Evolutionary conservation across 2,888 invertebrate species (phyloP).

Genomic region (Homarus gammarus): DNA sequence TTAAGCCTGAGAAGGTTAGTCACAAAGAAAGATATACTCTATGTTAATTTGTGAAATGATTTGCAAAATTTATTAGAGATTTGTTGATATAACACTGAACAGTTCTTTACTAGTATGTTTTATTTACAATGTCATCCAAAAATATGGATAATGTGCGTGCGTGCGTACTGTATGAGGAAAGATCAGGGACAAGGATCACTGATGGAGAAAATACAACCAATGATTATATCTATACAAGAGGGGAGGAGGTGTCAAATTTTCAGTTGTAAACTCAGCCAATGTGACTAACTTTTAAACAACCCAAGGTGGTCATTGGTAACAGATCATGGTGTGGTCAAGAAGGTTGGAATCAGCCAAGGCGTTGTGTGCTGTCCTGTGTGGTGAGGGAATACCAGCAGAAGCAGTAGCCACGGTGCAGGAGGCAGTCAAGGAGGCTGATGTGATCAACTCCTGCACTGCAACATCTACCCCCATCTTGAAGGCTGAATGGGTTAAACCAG

Average conservation of each 20-base stretch:
- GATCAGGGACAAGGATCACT: too few species aligned
- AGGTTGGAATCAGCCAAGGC: conserved; percentile 12
- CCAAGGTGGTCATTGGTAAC: neutral
- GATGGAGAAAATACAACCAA: too few species aligned
- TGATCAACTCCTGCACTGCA: conserved; percentile 70
- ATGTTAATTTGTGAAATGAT: neutral
- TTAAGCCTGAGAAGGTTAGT: conserved; percentile 18
- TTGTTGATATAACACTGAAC: neutral
- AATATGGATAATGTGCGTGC: too few species aligned
- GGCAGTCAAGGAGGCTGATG: conserved; percentile 60
- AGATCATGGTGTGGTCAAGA: conserved; percentile 62
- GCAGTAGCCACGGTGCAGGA: conserved; percentile 42
- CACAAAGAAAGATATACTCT: neutral
- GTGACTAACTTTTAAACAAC: too few species aligned
- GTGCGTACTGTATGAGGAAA: too few species aligned
- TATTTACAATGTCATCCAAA: too few species aligned
- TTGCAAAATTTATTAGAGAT: neutral
- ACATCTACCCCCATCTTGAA: conserved; percentile 32
- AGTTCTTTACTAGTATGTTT: too few species aligned
- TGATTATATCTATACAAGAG: too few species aligned
- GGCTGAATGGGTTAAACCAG: conserved; percentile 52
- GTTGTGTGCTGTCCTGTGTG: conserved; percentile 16
- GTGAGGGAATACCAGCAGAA: conserved; percentile 43
- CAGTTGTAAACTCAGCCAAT: too few species aligned
- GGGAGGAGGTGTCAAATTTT: too few species aligned